Evolutionary conservation across 2,888 invertebrate species (phyloP), one percentile per base, ranked within the genome.

Genomic region (Galerucella pusilla): DNA sequence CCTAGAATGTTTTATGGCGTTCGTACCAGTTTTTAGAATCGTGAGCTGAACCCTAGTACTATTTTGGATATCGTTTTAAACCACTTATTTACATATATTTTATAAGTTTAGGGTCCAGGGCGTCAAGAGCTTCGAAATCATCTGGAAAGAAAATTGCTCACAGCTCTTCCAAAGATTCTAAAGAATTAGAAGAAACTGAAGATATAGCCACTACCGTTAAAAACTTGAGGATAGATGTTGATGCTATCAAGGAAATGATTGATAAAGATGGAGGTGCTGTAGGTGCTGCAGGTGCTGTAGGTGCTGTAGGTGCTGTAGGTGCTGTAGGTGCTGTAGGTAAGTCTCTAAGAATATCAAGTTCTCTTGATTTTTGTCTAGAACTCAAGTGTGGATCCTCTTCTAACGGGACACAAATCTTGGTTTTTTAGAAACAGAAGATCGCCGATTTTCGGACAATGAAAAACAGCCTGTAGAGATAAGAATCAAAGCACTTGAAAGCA

Each of bases 401-500:
- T 28, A 28, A 28, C 28, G 0, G 28, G 2, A 28, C 4, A 28
- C 28, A 28, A 28, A 28, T 3, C 28, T 28, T 5, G 1, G 35
- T 20, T 25, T 28, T 63, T 12, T 35, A 70, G 54, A 9, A 5
- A 9, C 25, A 5, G 61, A 46, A 61, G 46, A 61, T 35, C 45
- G 57, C 11, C 4, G 54, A 12, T 11, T 6, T 3, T 45, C 46
- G 14, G 12, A 3, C 35, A 46, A 52, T 14, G 74, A 74, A 10
- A 71, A 72, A 3, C 67, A 72, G 25, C 77, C 78, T 1, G 66
- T 75, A 10, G 77, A 79, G 28, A 61, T 76, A 14, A 75, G 76
- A 49, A 28, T 80, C 11, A 76, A 72, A n/a, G 67, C 70, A 73
- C 49, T 83, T 11, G 83, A 84, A 71, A 14, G 67, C 2, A 85